phyloP scores from a whole-genome alignment of 2,888 invertebrate species.

The Acrocera orbiculus region DNA sequence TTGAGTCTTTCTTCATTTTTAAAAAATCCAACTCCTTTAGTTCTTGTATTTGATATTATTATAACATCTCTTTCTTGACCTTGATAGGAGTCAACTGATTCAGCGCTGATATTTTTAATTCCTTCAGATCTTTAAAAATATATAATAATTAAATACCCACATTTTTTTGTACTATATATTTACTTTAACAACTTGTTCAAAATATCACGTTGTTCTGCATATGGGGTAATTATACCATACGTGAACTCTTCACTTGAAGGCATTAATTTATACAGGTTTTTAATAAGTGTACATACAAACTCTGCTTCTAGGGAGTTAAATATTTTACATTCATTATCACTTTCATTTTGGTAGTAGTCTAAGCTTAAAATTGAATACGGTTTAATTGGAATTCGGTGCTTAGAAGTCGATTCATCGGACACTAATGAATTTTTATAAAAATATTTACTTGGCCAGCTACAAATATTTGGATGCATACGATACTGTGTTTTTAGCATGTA shows the following conservation, averaged over 20 bases:
- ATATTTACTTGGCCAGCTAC: slow-evolving; percentile 52
- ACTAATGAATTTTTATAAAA: too few relatives aligned
- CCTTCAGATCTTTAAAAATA: too few relatives aligned
- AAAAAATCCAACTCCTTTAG: slow-evolving; percentile 58
- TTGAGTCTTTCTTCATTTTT: slow-evolving; percentile 60
- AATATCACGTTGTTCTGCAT: slow-evolving; percentile 39
- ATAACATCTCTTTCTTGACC: slow-evolving; percentile 77
- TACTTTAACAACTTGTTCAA: slow-evolving; percentile 17
- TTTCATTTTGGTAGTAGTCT: slow-evolving; percentile 27
- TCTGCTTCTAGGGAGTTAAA: slow-evolving; percentile 42
- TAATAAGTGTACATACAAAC: slow-evolving; percentile 38
- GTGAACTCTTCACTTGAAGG: slow-evolving; percentile 22
- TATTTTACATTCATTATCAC: slow-evolving; percentile 19
- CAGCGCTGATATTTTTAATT: slow-evolving; percentile 21
- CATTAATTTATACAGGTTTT: slow-evolving; percentile 29
- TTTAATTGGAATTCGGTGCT: too few relatives aligned
- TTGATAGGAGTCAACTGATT: slow-evolving; percentile 74
- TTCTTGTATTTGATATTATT: slow-evolving; percentile 68
- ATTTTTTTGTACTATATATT: background rate
- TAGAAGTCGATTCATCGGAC: too few relatives aligned
- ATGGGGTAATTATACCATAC: slow-evolving; percentile 56
- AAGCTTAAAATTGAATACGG: slow-evolving; percentile 46
- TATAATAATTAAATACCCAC: background rate
- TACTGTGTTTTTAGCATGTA: slow-evolving; percentile 52
- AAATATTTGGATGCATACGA: slow-evolving; percentile 71